Percentiles rank a stretch among this genome's conserved stretches.
phyloP scores from a whole-genome alignment of 2,797 vertebrate genomes.

The Epinephelus awoara region DNA sequence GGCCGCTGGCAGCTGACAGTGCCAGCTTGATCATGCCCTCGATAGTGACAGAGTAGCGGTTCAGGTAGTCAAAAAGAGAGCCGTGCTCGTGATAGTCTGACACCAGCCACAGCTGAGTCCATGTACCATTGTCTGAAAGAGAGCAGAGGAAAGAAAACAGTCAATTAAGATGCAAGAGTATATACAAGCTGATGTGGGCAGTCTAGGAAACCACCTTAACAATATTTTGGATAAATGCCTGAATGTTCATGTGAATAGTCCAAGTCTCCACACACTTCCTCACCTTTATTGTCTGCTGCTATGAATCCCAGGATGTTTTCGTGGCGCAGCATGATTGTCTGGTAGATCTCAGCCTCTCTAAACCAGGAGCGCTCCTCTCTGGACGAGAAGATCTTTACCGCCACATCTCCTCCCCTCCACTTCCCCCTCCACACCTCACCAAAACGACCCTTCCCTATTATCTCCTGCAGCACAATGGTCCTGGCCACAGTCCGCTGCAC shows the following conservation, averaged over 20 bases:
- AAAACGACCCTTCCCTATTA: slow-evolving; percentile 98
- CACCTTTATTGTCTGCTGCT: slow-evolving; percentile 98
- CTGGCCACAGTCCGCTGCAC: slow-evolving; percentile 97
- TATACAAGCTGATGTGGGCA: background rate
- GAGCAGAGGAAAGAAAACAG: background rate
- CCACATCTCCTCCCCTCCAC: slow-evolving; percentile 97
- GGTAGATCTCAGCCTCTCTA: slow-evolving; percentile 97
- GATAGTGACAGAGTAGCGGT: slow-evolving; percentile 96
- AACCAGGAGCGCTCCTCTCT: slow-evolving; percentile 99
- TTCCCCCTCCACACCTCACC: slow-evolving; percentile 98
- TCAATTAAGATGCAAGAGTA: background rate
- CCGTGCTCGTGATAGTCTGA: slow-evolving; percentile 98
- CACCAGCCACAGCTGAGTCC: slow-evolving; percentile 98
- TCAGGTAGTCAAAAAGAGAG: slow-evolving; percentile 97
- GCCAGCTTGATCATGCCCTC: slow-evolving; percentile 99
- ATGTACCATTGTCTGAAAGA: slow-evolving; percentile 95
- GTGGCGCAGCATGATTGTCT: slow-evolving; percentile 98
- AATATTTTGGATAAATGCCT: background rate
- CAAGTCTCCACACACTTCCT: background rate
- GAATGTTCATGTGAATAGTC: background rate
- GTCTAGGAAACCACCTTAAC: too few relatives aligned
- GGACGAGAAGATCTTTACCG: slow-evolving; percentile 98
- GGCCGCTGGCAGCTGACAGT: slow-evolving; percentile 94
- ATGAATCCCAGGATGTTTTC: slow-evolving; percentile 99
- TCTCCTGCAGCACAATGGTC: slow-evolving; percentile 98